Conservation (phyloP, 2,797 vertebrate genomes). For the Notoglanidium macrostoma region DNA sequence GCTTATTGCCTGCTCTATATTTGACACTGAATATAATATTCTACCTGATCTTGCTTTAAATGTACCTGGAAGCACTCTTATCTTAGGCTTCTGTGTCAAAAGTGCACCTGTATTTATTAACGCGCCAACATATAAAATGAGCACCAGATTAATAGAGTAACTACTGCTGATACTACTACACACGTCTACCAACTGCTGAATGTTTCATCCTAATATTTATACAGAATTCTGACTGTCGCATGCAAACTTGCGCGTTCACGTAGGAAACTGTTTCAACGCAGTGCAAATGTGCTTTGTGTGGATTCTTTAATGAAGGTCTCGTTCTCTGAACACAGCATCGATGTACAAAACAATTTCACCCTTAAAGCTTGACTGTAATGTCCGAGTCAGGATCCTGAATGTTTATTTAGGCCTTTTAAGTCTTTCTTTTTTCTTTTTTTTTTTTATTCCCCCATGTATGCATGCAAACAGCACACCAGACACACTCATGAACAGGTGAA, state of each 20-base stretch:
- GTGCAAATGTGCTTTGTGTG: slow-evolving; percentile 23
- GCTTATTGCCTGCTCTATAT: slow-evolving; percentile 33
- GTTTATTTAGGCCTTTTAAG: slow-evolving; percentile 24
- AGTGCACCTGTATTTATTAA: slow-evolving; percentile 38
- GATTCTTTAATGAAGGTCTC: slow-evolving; percentile 12
- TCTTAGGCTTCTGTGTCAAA: slow-evolving; percentile 33
- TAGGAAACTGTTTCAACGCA: background rate
- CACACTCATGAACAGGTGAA: slow-evolving; percentile 41
- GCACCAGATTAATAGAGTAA: slow-evolving; percentile 25
- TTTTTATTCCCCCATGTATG: slow-evolving; percentile 16
- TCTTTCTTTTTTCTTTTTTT: background rate
- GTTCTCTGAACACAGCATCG: background rate
- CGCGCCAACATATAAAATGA: slow-evolving; percentile 5
- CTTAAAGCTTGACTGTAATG: slow-evolving; percentile 23
- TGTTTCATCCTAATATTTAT: slow-evolving; percentile 51
- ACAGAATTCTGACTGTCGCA: slow-evolving; percentile 59
- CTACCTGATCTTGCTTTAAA: slow-evolving; percentile 22
- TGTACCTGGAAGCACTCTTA: slow-evolving; percentile 16
- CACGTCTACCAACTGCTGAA: slow-evolving; percentile 57
- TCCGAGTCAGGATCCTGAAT: background rate
- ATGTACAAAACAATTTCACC: slow-evolving; percentile 4
- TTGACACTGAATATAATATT: slow-evolving; percentile 35
- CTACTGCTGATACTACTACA: slow-evolving; percentile 43
- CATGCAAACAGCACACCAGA: slow-evolving; percentile 24
- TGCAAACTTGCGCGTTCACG: slow-evolving; percentile 51